A percentile compares a stretch with the other conserved stretches of the same genome.
Conservation (phyloP, 2,888 invertebrate genomes). For the Molanna angustata region DNA sequence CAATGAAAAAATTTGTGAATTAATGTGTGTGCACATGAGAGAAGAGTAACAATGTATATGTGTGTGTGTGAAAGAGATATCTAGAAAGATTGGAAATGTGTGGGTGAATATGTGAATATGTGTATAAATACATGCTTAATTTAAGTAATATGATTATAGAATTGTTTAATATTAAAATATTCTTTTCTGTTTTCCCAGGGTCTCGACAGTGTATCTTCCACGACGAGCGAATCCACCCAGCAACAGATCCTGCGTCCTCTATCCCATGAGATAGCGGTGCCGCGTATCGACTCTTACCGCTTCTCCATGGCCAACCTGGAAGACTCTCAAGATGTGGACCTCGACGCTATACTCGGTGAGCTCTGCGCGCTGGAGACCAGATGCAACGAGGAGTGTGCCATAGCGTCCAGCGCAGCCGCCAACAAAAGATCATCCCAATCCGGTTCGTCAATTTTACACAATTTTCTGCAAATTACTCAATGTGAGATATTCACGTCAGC, state of each 20-base stretch:
- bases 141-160: too few relatives aligned
- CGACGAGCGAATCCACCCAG: slow-evolving; percentile 11
- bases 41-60: too few relatives aligned
- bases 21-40: too few relatives aligned
- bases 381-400: slow-evolving; percentile 56
- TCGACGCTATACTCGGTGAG: slow-evolving; percentile 95
- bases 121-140: too few relatives aligned
- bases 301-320: slow-evolving; percentile 96
- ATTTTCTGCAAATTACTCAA: too few relatives aligned
- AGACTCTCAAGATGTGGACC: slow-evolving; percentile 93
- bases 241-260: slow-evolving; percentile 57
- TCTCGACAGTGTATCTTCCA: slow-evolving; percentile 55
- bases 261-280: slow-evolving; percentile 70
- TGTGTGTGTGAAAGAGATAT: too few relatives aligned
- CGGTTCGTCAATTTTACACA: too few relatives aligned
- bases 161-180: slow-evolving; percentile 4
- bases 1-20: too few relatives aligned
- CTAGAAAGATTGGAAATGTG: too few relatives aligned
- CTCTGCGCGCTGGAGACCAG: slow-evolving; percentile 84
- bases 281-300: slow-evolving; percentile 84
- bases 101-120: too few relatives aligned
- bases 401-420: slow-evolving; percentile 34
- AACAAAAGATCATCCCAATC: slow-evolving; percentile 17
- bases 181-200: slow-evolving; percentile 58
- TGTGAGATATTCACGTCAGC: too few relatives aligned